These are phyloP conservation scores for Drosophila sucinea DNA, from an alignment of 1,140 invertebrate species.

Conservation along the genomic window DNA sequence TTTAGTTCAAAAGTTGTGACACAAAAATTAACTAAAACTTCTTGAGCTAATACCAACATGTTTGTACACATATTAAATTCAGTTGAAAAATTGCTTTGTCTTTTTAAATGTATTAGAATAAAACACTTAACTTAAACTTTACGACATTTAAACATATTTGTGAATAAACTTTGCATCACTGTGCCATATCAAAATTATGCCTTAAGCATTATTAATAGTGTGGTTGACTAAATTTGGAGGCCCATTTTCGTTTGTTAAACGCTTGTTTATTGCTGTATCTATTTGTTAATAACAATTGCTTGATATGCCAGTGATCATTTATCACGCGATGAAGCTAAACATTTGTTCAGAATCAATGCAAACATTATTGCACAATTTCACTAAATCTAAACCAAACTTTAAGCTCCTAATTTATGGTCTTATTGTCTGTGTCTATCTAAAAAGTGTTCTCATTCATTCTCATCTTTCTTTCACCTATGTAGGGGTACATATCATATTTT, in stretches of 20 bases:
- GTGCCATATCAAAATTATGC: constrained; percentile 22
- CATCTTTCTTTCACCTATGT: not conserved
- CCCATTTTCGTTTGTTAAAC: constrained; percentile 39
- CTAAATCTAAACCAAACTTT: not conserved
- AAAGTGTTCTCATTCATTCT: not conserved
- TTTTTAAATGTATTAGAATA: too few species aligned
- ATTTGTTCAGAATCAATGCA: constrained; percentile 51
- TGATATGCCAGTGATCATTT: constrained; percentile 59
- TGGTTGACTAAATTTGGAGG: constrained; percentile 33
- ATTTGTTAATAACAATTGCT: constrained; percentile 54
- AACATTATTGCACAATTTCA: constrained; percentile 3
- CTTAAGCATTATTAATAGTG: constrained; percentile 77
- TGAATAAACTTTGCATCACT: constrained; percentile 1
- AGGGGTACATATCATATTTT: not conserved
- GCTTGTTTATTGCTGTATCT: constrained; percentile 15
- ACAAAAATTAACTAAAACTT: too few species aligned
- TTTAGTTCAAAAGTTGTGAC: too few species aligned
- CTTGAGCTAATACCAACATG: too few species aligned
- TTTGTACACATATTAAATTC: too few species aligned
- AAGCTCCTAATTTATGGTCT: not conserved
- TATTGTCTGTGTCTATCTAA: not conserved
- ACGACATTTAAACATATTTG: too few species aligned
- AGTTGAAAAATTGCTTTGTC: too few species aligned
- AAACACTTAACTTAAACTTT: too few species aligned
- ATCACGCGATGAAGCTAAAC: constrained; percentile 53